These are phyloP conservation scores for Tokudaia muenninki DNA, from an alignment of 2,797 vertebrate genomes.

Conservation along the genomic window DNA sequence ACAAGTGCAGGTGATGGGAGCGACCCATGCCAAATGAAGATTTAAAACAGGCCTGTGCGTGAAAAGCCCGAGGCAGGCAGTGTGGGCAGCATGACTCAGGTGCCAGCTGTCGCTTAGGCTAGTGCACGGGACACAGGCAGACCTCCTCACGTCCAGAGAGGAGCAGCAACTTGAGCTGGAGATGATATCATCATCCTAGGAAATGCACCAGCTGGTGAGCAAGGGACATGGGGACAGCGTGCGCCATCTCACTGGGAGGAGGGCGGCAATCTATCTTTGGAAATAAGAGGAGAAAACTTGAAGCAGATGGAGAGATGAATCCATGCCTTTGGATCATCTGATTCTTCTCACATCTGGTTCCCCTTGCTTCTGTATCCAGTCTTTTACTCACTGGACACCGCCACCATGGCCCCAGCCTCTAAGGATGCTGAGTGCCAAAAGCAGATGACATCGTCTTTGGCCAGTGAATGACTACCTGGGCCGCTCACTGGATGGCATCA, in stretches of 20 bases:
- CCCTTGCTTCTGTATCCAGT: not conserved
- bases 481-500: not conserved
- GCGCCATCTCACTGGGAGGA: conserved; percentile 46
- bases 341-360: conserved; percentile 57
- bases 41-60: not conserved
- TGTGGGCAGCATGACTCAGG: not conserved
- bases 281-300: conserved; percentile 71
- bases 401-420: not conserved
- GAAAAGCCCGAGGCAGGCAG: not conserved
- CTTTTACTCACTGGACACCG: not conserved
- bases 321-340: conserved; percentile 39
- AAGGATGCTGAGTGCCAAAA: not conserved
- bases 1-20: not conserved
- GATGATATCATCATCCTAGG: conserved; percentile 48
- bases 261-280: conserved; percentile 72
- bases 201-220: conserved; percentile 62
- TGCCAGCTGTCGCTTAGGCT: not conserved
- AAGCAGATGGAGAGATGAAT: conserved; percentile 71
- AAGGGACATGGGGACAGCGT: conserved; percentile 42
- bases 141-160: conserved; percentile 21
- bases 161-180: conserved; percentile 40
- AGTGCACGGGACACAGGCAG: not conserved
- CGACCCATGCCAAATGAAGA: not conserved
- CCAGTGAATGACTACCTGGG: not conserved
- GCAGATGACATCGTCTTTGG: conserved; percentile 18